These are phyloP conservation scores for Regulus satrapa DNA, from an alignment of 2,113 vertebrate species.

Conservation along the genomic window DNA sequence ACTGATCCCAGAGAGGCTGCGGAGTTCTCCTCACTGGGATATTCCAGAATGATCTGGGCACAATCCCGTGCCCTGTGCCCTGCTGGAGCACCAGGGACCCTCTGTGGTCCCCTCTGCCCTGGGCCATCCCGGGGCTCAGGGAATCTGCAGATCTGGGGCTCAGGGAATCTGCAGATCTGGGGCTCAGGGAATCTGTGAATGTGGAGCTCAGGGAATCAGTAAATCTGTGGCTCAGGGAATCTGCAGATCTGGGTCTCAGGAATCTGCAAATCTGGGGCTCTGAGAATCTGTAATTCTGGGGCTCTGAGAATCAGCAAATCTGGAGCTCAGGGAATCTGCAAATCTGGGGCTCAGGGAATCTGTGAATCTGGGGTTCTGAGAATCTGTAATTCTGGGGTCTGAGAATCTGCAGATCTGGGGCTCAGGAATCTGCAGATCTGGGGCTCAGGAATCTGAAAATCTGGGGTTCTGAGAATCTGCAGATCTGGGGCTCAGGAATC, in stretches of 20 bases:
- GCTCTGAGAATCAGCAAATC: neutral
- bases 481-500: no score
- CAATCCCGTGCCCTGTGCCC: neutral
- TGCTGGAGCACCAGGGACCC: neutral
- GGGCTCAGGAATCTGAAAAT: no score
- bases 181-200: neutral
- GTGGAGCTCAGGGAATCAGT: neutral
- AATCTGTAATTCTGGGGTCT: no score
- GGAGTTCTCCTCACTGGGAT: neutral
- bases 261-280: neutral
- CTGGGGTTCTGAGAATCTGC: no score
- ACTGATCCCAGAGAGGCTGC: neutral
- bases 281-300: rapidly evolving
- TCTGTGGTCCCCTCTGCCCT: neutral
- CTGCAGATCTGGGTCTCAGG: no score
- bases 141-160: neutral
- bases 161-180: no score
- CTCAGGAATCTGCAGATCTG: no score
- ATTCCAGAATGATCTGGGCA: neutral
- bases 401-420: no score
- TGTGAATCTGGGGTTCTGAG: neutral
- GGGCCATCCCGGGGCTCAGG: neutral
- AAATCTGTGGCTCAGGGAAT: no score
- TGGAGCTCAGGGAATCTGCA: neutral
- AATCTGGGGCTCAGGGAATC: no score